A percentile compares a stretch with the other conserved stretches of the same genome.
phyloP scores from a whole-genome alignment of 2,797 vertebrate species.

The Neosalanx taihuensis region DNA sequence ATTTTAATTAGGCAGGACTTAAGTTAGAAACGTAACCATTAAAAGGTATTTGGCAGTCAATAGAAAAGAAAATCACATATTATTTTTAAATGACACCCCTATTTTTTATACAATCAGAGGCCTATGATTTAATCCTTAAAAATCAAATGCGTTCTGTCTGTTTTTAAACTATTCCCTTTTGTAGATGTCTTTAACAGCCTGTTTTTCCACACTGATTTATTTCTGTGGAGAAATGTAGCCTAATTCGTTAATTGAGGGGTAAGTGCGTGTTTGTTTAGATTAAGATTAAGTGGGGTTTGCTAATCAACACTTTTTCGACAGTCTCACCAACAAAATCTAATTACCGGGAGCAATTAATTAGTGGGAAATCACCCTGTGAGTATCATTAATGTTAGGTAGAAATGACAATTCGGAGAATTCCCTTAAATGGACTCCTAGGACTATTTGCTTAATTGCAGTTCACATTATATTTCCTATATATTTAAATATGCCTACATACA shows the following conservation, averaged over 20 bases:
- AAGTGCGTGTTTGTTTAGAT: conserved; percentile 79
- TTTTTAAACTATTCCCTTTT: not conserved
- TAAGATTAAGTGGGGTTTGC: conserved; percentile 62
- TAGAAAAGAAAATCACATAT: not conserved
- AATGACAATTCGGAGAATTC: conserved; percentile 27
- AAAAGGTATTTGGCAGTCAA: too few relatives aligned
- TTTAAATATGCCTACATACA: conserved; percentile 57
- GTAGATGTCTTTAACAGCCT: too few relatives aligned
- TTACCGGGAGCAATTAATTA: conserved; percentile 87
- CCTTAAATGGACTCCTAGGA: conserved; percentile 34
- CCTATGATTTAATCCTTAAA: not conserved
- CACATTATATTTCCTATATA: conserved; percentile 61
- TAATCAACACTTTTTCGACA: conserved; percentile 81
- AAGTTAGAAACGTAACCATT: not conserved
- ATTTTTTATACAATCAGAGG: not conserved
- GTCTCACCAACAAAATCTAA: conserved; percentile 88
- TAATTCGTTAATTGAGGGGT: conserved; percentile 61
- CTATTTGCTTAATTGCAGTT: conserved; percentile 64
- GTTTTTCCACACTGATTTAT: not conserved
- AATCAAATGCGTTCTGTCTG: not conserved
- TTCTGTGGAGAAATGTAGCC: conserved; percentile 11
- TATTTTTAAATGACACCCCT: not conserved
- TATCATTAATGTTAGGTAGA: conserved; percentile 36
- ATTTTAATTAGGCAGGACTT: conserved; percentile 7
- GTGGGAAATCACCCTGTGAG: conserved; percentile 69